These are phyloP conservation scores for Lamprologus lemairii DNA, from an alignment of 2,113 vertebrate genomes.

Conservation along the genomic window DNA sequence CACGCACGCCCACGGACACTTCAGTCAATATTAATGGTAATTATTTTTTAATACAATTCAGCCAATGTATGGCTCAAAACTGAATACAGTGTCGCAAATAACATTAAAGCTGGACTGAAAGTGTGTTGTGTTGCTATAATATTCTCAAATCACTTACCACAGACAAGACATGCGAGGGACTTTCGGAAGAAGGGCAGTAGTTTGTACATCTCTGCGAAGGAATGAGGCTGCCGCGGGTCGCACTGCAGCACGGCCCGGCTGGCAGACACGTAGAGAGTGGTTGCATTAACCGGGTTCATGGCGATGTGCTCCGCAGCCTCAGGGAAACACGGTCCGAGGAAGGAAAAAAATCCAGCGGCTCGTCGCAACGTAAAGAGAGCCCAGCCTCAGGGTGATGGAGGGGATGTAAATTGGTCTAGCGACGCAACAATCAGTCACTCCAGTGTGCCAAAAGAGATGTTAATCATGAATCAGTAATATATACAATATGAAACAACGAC, in stretches of 20 bases:
- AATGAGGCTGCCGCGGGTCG: constrained; percentile 85
- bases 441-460: not conserved
- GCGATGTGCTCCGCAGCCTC: constrained; percentile 72
- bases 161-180: constrained; percentile 89
- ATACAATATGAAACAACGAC: not conserved
- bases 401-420: not conserved
- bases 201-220: constrained; percentile 85
- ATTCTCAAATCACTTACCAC: constrained; percentile 75
- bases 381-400: not conserved
- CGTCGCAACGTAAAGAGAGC: not conserved
- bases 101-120: not conserved
- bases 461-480: not conserved
- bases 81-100: not conserved
- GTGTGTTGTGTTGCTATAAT: not conserved
- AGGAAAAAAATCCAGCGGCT: not conserved
- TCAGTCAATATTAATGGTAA: not conserved
- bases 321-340: constrained; percentile 17
- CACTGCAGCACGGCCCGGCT: constrained; percentile 95
- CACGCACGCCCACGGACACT: constrained; percentile 6
- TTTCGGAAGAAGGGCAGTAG: constrained; percentile 90
- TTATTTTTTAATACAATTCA: not conserved
- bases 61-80: not conserved
- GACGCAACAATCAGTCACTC: not conserved
- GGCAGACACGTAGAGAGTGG: constrained; percentile 91
- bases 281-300: constrained; percentile 95